Evolutionary conservation across 2,888 invertebrate species (phyloP).

Genomic region (Ennomos quercinarius): DNA sequence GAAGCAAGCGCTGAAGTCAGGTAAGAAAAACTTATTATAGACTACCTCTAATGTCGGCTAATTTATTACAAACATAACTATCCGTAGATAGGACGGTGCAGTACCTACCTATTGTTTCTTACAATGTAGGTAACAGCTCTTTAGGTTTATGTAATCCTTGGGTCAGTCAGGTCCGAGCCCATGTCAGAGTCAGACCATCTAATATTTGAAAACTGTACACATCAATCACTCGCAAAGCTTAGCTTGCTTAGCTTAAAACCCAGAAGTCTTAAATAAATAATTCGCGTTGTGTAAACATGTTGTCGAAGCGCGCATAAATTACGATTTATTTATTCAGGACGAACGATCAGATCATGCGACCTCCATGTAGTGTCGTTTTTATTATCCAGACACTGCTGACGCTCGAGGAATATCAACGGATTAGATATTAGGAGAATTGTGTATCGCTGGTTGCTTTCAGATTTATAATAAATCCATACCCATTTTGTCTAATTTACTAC

Average conservation of each 20-base stretch:
- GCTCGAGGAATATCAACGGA: slow-evolving; percentile 42
- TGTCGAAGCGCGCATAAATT: slow-evolving; percentile 49
- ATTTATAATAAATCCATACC: neutral
- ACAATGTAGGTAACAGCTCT: too few species aligned
- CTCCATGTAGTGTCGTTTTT: slow-evolving; percentile 55
- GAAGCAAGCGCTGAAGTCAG: slow-evolving; percentile 91
- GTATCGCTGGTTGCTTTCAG: neutral
- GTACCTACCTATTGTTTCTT: too few species aligned
- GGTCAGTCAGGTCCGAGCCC: too few species aligned
- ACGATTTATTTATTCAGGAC: slow-evolving; percentile 59
- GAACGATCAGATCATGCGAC: slow-evolving; percentile 53
- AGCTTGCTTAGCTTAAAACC: slow-evolving; percentile 17
- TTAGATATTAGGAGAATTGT: slow-evolving; percentile 24
- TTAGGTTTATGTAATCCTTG: too few species aligned
- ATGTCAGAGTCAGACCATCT: too few species aligned
- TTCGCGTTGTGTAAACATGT: slow-evolving; percentile 53
- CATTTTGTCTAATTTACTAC: too few species aligned
- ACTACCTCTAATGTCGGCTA: too few species aligned
- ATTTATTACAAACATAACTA: too few species aligned
- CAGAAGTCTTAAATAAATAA: slow-evolving; percentile 45
- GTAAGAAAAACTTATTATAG: slow-evolving; percentile 64
- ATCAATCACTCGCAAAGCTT: slow-evolving; percentile 1
- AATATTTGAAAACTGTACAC: neutral
- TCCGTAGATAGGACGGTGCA: too few species aligned
- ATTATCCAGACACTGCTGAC: slow-evolving; percentile 50